Percentiles rank a stretch among this genome's conserved stretches.
These are phyloP conservation scores for Neostethus bicornis DNA, from an alignment of 2,797 vertebrate genomes.

Conservation along the genomic window DNA sequence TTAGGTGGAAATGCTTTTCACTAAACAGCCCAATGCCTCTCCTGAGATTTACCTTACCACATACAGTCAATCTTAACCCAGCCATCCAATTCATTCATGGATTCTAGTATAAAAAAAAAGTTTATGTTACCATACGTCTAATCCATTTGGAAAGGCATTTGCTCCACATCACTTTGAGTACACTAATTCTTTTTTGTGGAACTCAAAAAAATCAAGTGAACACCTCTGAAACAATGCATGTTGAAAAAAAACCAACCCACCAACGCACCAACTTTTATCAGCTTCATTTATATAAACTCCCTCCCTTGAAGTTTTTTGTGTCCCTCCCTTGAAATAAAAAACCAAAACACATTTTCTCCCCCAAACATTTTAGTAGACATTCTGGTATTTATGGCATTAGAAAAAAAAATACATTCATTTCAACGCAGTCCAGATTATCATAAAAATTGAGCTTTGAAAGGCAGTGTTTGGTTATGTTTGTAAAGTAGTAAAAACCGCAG, in stretches of 20 bases:
- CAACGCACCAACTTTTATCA: not conserved
- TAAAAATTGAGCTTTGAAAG: constrained; percentile 32
- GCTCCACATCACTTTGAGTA: constrained; percentile 6
- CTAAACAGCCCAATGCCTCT: not conserved
- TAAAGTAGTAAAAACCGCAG: constrained; percentile 54
- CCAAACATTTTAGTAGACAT: constrained; percentile 30
- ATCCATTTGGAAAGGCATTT: constrained; percentile 17
- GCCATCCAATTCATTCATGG: constrained; percentile 2
- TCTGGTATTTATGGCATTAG: constrained; percentile 21
- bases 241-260: not conserved
- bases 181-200: constrained; percentile 4
- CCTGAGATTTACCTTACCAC: not conserved
- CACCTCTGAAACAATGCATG: not conserved
- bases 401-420: constrained; percentile 14
- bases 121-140: constrained; percentile 21
- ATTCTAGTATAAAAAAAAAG: constrained; percentile 15
- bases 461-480: constrained; percentile 21
- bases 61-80: constrained; percentile 22
- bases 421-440: constrained; percentile 44
- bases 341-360: constrained; percentile 14
- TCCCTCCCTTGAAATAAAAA: constrained; percentile 38
- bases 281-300: constrained; percentile 46
- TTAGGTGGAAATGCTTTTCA: not conserved
- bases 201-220: not conserved
- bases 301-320: constrained; percentile 30